These are phyloP conservation scores for Drosophila chauvacae DNA, from an alignment of 1,140 invertebrate genomes.

Conservation along the genomic window DNA sequence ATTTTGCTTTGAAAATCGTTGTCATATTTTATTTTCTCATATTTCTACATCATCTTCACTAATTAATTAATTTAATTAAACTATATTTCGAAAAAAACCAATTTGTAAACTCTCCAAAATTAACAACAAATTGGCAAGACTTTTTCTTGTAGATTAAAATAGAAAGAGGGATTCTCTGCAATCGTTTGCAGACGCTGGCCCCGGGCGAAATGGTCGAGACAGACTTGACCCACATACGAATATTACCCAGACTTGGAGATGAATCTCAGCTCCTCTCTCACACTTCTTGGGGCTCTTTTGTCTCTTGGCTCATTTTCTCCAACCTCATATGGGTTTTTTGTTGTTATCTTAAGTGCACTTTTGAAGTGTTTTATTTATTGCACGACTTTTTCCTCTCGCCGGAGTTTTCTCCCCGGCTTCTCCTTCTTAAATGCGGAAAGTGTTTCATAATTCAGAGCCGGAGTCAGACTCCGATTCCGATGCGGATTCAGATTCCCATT, in stretches of 20 bases:
- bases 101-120: not conserved
- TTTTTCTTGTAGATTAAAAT: not conserved
- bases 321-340: constrained; percentile 29
- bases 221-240: constrained; percentile 62
- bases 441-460: constrained; percentile 71
- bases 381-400: constrained; percentile 64
- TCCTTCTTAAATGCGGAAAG: constrained; percentile 57
- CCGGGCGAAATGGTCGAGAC: constrained; percentile 7
- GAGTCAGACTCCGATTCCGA: constrained; percentile 37
- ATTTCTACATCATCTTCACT: not conserved
- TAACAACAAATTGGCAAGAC: not conserved
- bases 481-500: constrained; percentile 38
- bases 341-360: constrained; percentile 79
- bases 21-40: no score
- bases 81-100: no score
- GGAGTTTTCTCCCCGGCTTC: constrained; percentile 9
- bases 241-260: constrained; percentile 35
- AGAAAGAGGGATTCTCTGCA: not conserved
- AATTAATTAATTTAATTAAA: not conserved
- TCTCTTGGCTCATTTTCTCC: constrained; percentile 36
- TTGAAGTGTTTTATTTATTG: constrained; percentile 81
- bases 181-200: constrained; percentile 1
- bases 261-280: constrained; percentile 33
- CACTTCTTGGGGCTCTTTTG: constrained; percentile 42
- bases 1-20: no score